phyloP scores from a whole-genome alignment of 2,888 invertebrate genomes.

The Buathra laborator region DNA sequence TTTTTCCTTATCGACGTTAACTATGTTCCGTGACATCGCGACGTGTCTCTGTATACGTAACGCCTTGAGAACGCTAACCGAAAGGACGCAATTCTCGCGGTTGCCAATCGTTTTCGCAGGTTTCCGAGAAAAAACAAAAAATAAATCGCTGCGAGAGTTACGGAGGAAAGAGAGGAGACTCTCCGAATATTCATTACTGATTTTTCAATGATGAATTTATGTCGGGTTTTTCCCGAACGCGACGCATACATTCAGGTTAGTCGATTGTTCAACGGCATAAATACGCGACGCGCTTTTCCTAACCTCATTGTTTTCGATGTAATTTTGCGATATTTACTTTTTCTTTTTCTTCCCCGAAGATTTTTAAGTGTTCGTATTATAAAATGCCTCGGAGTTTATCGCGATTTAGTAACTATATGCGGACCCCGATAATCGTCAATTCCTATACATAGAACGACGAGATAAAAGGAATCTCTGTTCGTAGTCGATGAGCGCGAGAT shows the following conservation, averaged over 20 bases:
- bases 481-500: slow-evolving; percentile 21
- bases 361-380: neutral
- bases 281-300: neutral
- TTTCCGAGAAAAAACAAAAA: neutral
- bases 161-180: slow-evolving; percentile 1
- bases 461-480: slow-evolving; percentile 33
- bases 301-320: neutral
- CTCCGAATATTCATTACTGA: slow-evolving; percentile 8
- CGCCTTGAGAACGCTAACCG: slow-evolving; percentile 25
- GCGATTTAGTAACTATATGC: slow-evolving; percentile 26
- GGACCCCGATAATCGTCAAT: neutral
- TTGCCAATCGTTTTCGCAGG: slow-evolving; percentile 3
- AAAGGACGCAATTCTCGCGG: neutral
- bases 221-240: slow-evolving; percentile 46
- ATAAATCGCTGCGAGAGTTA: neutral
- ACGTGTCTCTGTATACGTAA: slow-evolving; percentile 9
- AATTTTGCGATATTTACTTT: neutral
- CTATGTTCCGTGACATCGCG: neutral
- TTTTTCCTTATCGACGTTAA: slow-evolving; percentile 27
- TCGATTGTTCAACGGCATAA: slow-evolving; percentile 29
- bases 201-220: slow-evolving; percentile 17
- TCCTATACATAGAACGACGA: slow-evolving; percentile 26
- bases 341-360: neutral
- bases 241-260: neutral
- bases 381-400: slow-evolving; percentile 3